These are phyloP conservation scores for Nomada flava DNA, from an alignment of 2,888 invertebrate genomes.

Conservation along the genomic window DNA sequence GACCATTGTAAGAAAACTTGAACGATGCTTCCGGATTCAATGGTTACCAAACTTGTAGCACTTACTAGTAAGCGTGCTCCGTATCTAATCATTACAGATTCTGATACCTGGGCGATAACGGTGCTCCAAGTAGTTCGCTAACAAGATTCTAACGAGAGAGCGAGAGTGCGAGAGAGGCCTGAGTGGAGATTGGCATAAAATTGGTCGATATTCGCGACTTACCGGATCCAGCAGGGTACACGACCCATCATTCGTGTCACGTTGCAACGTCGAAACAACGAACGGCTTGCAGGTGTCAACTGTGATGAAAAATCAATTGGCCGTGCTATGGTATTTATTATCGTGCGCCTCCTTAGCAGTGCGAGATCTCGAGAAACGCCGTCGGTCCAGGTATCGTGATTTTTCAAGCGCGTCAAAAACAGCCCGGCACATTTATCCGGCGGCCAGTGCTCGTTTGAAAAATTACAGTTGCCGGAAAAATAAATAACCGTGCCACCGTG, in stretches of 20 bases:
- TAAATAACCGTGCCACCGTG: constrained; percentile 77
- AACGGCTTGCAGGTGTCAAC: constrained; percentile 25
- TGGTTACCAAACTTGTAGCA: not conserved
- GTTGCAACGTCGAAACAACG: constrained; percentile 25
- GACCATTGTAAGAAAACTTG: constrained; percentile 13
- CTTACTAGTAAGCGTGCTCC: not conserved
- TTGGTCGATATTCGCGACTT: too few species aligned
- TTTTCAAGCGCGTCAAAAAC: constrained; percentile 81
- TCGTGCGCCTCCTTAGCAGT: constrained; percentile 54
- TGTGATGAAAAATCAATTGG: constrained; percentile 75
- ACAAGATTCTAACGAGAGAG: constrained; percentile 34
- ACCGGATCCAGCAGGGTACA: too few species aligned
- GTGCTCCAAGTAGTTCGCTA: constrained; percentile 9
- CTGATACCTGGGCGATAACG: constrained; percentile 13
- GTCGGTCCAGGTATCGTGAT: constrained; percentile 73
- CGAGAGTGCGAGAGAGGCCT: not conserved
- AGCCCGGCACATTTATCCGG: constrained; percentile 81
- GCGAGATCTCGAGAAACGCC: constrained; percentile 70
- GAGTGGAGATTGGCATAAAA: too few species aligned
- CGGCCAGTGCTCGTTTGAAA: constrained; percentile 77
- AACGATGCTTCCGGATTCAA: not conserved
- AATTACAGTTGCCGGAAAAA: constrained; percentile 81
- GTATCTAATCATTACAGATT: constrained; percentile 29
- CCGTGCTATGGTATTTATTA: constrained; percentile 70
- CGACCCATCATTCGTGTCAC: too few species aligned